Evolutionary conservation across 35 echinoderm and acorn worm genomes (phyloP).

Genomic region (Hemicentrotus pulcherrimus): DNA sequence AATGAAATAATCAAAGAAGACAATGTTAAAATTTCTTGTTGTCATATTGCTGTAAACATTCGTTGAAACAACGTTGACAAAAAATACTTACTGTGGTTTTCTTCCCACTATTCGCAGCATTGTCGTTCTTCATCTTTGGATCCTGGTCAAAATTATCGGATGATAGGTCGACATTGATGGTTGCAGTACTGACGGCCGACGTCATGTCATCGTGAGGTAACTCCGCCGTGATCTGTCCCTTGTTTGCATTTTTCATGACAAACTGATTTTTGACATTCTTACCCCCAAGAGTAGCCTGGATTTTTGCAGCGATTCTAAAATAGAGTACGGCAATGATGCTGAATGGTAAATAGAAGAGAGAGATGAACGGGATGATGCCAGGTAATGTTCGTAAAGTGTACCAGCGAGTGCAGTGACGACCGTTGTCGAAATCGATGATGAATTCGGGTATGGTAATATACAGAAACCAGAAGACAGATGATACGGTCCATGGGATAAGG

Average conservation of each 20-base stretch:
- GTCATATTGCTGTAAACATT: background rate
- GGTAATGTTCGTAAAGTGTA: background rate
- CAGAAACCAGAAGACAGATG: background rate
- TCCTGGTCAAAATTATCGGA: background rate
- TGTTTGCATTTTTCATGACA: background rate
- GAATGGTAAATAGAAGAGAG: background rate
- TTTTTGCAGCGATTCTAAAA: constrained; percentile 8
- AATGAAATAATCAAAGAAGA: too few species aligned
- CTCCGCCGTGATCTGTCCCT: background rate
- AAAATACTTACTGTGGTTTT: background rate
- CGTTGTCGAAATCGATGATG: background rate
- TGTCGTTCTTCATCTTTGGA: background rate
- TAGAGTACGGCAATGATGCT: background rate
- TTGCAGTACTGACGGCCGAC: background rate
- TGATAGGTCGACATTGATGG: background rate
- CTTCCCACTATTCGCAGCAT: background rate
- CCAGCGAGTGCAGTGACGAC: background rate
- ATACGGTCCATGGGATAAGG: background rate
- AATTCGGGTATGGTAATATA: background rate
- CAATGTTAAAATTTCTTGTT: too few species aligned
- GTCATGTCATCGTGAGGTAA: background rate
- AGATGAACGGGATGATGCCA: background rate
- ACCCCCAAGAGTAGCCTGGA: background rate
- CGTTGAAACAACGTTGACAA: background rate
- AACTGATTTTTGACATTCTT: background rate